Conservation (phyloP, 2,113 vertebrate genomes). For the Pseudopodoces humilis region DNA sequence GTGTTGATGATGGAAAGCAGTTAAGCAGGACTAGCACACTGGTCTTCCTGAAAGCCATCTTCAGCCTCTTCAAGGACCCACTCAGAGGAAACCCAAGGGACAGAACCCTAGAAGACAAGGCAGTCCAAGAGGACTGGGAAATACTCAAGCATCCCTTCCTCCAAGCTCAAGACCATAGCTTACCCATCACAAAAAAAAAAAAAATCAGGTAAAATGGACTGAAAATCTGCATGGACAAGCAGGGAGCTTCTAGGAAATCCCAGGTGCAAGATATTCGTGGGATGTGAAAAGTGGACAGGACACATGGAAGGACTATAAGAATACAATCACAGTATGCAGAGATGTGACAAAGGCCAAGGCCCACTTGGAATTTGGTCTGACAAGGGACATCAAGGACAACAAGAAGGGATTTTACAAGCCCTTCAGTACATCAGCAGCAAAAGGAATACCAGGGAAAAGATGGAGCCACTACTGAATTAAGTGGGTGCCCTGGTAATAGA, state of each 20-base stretch:
- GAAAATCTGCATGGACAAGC: neutral
- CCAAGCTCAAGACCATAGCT: neutral
- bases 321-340: no score
- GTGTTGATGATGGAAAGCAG: neutral
- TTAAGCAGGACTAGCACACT: neutral
- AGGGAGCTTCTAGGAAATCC: neutral
- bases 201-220: fast-evolving
- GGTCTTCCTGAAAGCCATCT: neutral
- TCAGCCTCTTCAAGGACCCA: neutral
- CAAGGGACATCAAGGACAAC: no score
- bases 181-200: neutral
- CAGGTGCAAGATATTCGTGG: neutral
- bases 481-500: neutral
- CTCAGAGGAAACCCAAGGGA: no score
- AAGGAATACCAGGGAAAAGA: neutral
- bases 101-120: neutral
- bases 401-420: neutral
- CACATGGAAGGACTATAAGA: neutral
- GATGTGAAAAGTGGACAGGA: neutral
- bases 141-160: neutral
- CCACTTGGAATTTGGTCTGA: neutral
- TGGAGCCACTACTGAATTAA: neutral
- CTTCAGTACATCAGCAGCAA: neutral
- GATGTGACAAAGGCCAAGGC: neutral
- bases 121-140: no score